Base-by-base conservation (phyloP, 2,888 invertebrate species). In the Desoria tigrina region DNA sequence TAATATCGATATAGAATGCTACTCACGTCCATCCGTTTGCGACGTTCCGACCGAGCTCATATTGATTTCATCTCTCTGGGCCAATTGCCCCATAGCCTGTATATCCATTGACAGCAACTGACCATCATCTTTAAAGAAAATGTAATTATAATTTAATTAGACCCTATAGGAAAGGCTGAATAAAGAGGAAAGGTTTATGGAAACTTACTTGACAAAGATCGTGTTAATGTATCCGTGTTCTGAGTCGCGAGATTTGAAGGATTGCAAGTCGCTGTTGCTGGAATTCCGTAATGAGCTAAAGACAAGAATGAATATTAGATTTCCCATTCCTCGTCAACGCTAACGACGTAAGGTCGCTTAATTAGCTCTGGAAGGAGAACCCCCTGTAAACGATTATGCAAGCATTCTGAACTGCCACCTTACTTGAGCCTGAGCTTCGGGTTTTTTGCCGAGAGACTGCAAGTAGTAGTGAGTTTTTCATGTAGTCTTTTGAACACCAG, bases 311-410 rank as follows among this genome's bases (percentile, higher is more conserved):
- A 60, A 69, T 66, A 70, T 74, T 72, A 74, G 72, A 63, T 42
- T 61, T 65, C 61, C 61, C 50, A 27, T 57, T 56, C 65, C 59
- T 62, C 49, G 53, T 11, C 21, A 21, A 6, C 18, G 57, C 42
- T 63, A 74, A 66, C 68, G 67, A 71, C 68, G 66, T 69, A 65
- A 68, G 63, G 72, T 66, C 69, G 70, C 66, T 70, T 66, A 68
- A 69, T 68, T 72, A 69, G 74, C 72, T 72, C 70, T 73, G 67
- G 45, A 60, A 63, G 63, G 65, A 67, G 63, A 69, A 63, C 68
- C 69, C 71, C 73, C 74, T 76, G 74, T 76, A 65, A 74, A 76
- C 71, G 76, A 76, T 76, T 76, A 73, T 73, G 74, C 73, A 76
- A 76, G 73, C 76, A 74, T 37, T 37, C 37, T 57, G 56, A 57